Evolutionary conservation across 2,113 vertebrate species (phyloP).

Genomic region (Dasyprocta punctata): DNA sequence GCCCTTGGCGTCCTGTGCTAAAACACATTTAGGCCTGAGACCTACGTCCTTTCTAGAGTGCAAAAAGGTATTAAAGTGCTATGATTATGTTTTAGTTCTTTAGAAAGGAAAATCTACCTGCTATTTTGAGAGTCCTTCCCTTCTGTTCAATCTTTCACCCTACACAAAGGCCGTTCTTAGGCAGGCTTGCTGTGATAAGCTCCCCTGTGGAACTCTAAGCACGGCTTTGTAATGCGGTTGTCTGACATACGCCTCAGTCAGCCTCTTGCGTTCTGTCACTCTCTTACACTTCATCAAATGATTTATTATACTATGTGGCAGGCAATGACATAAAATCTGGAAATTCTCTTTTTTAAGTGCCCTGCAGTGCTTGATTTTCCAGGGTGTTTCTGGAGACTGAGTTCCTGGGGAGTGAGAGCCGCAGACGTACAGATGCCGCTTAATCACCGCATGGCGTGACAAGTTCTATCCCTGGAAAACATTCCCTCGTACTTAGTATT

Average conservation of each 20-base stretch:
- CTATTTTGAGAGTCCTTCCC: neutral
- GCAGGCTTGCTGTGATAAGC: neutral
- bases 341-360: neutral
- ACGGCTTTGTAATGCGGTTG: neutral
- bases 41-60: neutral
- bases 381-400: neutral
- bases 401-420: neutral
- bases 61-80: neutral
- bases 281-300: neutral
- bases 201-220: neutral
- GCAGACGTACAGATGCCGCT: neutral
- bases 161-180: neutral
- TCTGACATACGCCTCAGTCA: neutral
- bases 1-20: neutral
- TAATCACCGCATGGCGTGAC: neutral
- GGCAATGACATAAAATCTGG: neutral
- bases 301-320: neutral
- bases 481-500: neutral
- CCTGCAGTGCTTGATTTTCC: neutral
- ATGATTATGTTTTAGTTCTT: neutral
- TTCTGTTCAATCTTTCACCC: neutral
- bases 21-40: neutral
- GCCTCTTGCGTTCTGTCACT: neutral
- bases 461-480: neutral
- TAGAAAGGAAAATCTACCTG: neutral